phyloP scores from a whole-genome alignment of 2,113 vertebrate genomes.

The Hemichromis elongatus region DNA sequence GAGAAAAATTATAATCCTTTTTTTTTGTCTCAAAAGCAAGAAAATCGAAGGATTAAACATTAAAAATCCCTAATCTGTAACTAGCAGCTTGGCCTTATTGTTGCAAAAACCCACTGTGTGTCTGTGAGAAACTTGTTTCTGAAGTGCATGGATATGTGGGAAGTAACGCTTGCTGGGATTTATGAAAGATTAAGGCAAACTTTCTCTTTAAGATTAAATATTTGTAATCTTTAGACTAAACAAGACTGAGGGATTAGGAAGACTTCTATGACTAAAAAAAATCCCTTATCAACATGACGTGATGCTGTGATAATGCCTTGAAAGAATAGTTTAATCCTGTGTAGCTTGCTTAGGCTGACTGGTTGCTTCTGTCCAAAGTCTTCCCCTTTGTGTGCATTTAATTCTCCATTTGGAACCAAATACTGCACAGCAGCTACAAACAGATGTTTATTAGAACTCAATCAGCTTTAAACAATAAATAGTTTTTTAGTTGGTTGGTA shows the following conservation, averaged over 20 bases:
- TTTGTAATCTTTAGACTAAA: constrained; percentile 63
- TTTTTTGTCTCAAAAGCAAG: neutral
- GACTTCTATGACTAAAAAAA: constrained; percentile 13
- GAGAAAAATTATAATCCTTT: constrained; percentile 11
- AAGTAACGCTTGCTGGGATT: constrained; percentile 30
- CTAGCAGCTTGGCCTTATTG: neutral
- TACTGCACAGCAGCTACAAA: neutral
- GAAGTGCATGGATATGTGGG: neutral
- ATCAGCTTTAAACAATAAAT: neutral
- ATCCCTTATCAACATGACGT: constrained; percentile 27
- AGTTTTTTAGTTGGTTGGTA: neutral
- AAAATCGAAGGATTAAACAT: constrained; percentile 37
- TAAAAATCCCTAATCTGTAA: constrained; percentile 19
- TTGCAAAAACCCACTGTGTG: neutral
- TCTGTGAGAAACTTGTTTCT: constrained; percentile 18
- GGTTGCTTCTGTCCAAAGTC: neutral
- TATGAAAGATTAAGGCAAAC: constrained; percentile 64
- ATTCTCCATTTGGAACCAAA: neutral
- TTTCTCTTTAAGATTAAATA: constrained; percentile 61
- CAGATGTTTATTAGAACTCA: neutral
- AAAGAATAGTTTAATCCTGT: constrained; percentile 36
- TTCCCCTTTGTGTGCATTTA: neutral
- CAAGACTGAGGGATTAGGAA: constrained; percentile 40
- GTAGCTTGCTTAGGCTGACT: neutral
- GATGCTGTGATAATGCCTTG: constrained; percentile 37